These are phyloP conservation scores for Chrysolina oricalcia DNA, from an alignment of 2,888 invertebrate species.

Conservation along the genomic window DNA sequence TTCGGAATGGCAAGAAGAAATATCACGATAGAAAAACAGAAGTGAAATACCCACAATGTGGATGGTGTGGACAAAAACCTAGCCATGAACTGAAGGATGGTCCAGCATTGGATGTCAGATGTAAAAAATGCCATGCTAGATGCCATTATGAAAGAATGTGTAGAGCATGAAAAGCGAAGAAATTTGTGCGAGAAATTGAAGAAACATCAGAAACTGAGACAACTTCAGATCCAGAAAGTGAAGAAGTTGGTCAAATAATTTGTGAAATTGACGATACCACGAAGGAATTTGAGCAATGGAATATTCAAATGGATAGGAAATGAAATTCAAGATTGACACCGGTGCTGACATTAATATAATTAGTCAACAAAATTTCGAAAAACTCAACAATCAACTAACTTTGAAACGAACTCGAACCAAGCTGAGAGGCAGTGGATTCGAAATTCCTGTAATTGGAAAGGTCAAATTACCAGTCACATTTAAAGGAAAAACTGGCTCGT, in stretches of 20 bases:
- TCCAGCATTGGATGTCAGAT: too few relatives aligned
- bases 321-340: background rate
- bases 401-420: too few relatives aligned
- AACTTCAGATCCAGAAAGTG: background rate
- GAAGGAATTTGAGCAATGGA: too few relatives aligned
- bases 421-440: too few relatives aligned
- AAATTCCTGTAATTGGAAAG: too few relatives aligned
- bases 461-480: background rate
- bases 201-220: background rate
- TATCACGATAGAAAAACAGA: background rate
- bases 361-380: too few relatives aligned
- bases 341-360: background rate
- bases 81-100: background rate
- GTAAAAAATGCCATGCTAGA: too few relatives aligned
- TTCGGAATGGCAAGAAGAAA: too few relatives aligned
- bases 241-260: constrained; percentile 4
- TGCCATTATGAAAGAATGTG: too few relatives aligned
- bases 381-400: too few relatives aligned
- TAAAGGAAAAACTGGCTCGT: background rate
- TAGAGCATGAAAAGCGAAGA: background rate
- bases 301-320: too few relatives aligned
- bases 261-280: background rate
- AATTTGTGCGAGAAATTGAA: background rate
- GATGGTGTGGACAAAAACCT: constrained; percentile 4
- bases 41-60: constrained; percentile 7